These are phyloP conservation scores for Diachasmimorpha longicaudata DNA, from an alignment of 1,140 invertebrate species.

Conservation along the genomic window DNA sequence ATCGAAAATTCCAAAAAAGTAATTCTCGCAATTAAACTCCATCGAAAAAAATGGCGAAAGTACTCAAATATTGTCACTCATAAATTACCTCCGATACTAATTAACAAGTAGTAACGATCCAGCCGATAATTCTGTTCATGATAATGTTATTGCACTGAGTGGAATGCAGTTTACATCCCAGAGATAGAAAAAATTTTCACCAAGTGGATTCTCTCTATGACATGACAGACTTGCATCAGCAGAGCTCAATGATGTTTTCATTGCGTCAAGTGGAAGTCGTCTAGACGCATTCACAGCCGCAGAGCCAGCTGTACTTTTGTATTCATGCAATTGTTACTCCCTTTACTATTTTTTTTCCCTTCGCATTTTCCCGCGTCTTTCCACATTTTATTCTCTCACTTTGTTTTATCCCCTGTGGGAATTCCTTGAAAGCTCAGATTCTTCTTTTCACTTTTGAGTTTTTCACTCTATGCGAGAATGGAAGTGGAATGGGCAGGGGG, in stretches of 20 bases:
- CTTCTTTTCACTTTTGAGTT: background rate
- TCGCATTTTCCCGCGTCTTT: background rate
- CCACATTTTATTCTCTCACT: background rate
- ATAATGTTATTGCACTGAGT: background rate
- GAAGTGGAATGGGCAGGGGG: background rate
- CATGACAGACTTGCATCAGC: slow-evolving; percentile 1
- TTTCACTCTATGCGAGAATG: background rate
- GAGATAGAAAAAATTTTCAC: background rate
- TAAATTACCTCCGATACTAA: too few species aligned
- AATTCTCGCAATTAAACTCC: too few species aligned
- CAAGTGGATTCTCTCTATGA: background rate
- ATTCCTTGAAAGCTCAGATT: background rate
- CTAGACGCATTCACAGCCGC: slow-evolving; percentile 6
- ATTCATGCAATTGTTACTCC: background rate
- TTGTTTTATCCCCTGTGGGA: background rate
- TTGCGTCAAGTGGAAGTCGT: slow-evolving; percentile 10
- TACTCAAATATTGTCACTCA: too few species aligned
- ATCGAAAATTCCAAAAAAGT: too few species aligned
- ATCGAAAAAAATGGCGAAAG: too few species aligned
- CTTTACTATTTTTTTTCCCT: background rate
- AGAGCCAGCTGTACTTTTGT: background rate
- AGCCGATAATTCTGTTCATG: too few species aligned
- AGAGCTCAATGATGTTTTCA: slow-evolving; percentile 9
- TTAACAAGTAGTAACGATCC: too few species aligned
- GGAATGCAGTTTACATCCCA: background rate